phyloP scores from a whole-genome alignment of 2,888 invertebrate species.

The Cepaea hortensis region DNA sequence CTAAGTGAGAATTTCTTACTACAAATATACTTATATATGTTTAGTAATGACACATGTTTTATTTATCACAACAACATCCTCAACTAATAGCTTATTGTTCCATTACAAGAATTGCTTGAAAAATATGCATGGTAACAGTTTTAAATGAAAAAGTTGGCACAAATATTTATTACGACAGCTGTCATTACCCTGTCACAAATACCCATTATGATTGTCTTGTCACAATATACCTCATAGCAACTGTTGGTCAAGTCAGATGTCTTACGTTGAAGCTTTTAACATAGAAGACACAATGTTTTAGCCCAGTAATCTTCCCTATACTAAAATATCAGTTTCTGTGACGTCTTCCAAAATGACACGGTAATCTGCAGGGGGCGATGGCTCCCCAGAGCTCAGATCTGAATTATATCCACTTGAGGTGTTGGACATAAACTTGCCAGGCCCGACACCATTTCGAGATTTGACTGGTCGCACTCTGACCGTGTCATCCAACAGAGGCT shows the following conservation, averaged over 20 bases:
- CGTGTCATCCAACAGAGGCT: constrained; percentile 33
- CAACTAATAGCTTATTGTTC: no score
- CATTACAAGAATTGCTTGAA: no score
- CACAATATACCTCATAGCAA: neutral
- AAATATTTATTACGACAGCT: no score
- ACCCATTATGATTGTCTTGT: no score
- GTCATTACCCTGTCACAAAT: no score
- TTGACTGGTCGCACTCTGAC: constrained; percentile 46
- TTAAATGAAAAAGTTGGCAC: no score
- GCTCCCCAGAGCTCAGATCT: constrained; percentile 39
- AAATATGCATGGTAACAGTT: no score
- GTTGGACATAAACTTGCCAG: constrained; percentile 44
- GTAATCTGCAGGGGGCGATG: constrained; percentile 66
- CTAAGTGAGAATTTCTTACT: no score
- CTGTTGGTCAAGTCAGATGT: neutral
- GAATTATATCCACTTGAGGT: constrained; percentile 62
- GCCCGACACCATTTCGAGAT: constrained; percentile 54
- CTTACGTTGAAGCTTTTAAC: neutral
- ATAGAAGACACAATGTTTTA: neutral
- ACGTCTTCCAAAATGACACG: constrained; percentile 64
- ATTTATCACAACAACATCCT: no score
- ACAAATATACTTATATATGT: no score
- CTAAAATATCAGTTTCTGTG: constrained; percentile 43
- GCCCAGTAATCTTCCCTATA: constrained; percentile 13
- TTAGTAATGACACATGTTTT: no score